These are phyloP conservation scores for Craseonycteris thonglongyai DNA, from an alignment of 2,113 vertebrate genomes.

Conservation along the genomic window DNA sequence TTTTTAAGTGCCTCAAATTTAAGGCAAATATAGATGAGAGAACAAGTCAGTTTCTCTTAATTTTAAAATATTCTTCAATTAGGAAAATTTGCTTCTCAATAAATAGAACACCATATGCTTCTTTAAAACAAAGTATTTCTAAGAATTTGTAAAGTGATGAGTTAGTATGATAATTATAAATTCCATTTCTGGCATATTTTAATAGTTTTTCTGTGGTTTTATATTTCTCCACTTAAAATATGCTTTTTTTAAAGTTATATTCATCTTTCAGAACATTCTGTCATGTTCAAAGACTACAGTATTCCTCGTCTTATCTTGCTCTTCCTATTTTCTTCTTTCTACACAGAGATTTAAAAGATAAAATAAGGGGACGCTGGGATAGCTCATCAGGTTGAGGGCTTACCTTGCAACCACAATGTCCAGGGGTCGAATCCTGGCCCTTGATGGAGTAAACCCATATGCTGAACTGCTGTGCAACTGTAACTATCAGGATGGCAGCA, in stretches of 20 bases:
- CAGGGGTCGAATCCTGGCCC: too few species aligned
- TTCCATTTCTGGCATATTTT: neutral
- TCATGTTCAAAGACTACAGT: neutral
- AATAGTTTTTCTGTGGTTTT: neutral
- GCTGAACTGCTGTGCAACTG: too few species aligned
- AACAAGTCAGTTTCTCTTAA: neutral
- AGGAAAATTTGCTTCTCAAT: slow-evolving; percentile 1
- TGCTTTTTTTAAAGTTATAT: neutral
- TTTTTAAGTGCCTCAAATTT: neutral
- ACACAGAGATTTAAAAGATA: neutral
- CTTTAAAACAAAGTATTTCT: slow-evolving; percentile 23
- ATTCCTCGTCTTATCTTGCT: neutral
- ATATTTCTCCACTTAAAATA: neutral
- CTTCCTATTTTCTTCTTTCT: neutral
- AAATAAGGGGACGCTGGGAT: too few species aligned
- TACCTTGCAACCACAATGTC: too few species aligned
- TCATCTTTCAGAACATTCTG: neutral
- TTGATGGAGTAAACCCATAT: too few species aligned
- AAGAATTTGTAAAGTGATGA: slow-evolving; percentile 2
- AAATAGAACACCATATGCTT: neutral
- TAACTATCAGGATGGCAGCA: too few species aligned
- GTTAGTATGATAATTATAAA: neutral
- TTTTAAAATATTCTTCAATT: neutral
- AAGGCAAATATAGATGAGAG: neutral
- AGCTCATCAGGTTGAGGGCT: too few species aligned